Conservation (phyloP, 2,888 invertebrate species). For the Drosophila longiperda region DNA sequence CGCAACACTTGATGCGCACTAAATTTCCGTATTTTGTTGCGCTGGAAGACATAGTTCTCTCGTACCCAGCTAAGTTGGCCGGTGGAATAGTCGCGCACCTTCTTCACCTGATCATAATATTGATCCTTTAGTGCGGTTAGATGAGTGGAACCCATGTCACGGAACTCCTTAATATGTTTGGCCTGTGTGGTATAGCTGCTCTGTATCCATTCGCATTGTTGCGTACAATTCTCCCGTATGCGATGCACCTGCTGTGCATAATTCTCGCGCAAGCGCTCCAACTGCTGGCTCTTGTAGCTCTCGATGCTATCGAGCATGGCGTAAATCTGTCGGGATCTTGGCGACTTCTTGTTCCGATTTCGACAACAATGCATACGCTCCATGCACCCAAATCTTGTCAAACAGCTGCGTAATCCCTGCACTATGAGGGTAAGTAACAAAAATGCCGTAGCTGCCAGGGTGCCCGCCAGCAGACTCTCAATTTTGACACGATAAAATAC, state of each 20-base stretch:
- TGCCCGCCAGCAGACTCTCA: conserved; percentile 92
- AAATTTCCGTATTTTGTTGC: conserved; percentile 97
- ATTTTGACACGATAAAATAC: conserved; percentile 94
- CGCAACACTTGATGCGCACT: conserved; percentile 96
- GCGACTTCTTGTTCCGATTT: conserved; percentile 88
- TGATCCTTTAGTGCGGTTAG: conserved; percentile 94
- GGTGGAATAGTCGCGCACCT: conserved; percentile 96
- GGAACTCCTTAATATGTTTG: conserved; percentile 93
- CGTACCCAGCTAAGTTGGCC: conserved; percentile 96
- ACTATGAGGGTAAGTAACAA: conserved; percentile 92
- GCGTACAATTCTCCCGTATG: conserved; percentile 96
- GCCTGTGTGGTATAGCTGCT: conserved; percentile 95
- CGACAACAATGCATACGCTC: conserved; percentile 90
- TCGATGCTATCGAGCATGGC: conserved; percentile 96
- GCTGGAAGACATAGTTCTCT: conserved; percentile 97
- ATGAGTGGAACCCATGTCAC: conserved; percentile 96
- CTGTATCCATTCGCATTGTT: conserved; percentile 97
- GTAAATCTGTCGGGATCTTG: conserved; percentile 93
- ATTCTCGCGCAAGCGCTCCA: conserved; percentile 95
- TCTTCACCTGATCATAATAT: conserved; percentile 96
- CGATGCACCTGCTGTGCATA: conserved; percentile 96
- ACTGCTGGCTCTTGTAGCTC: conserved; percentile 94
- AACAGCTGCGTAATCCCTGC: conserved; percentile 88
- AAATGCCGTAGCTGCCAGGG: conserved; percentile 91
- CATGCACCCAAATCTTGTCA: conserved; percentile 86